A percentile compares a stretch with the other conserved stretches of the same genome.
These are phyloP conservation scores for Illadopsis cleaveri DNA, from an alignment of 2,113 vertebrate genomes.

Conservation along the genomic window DNA sequence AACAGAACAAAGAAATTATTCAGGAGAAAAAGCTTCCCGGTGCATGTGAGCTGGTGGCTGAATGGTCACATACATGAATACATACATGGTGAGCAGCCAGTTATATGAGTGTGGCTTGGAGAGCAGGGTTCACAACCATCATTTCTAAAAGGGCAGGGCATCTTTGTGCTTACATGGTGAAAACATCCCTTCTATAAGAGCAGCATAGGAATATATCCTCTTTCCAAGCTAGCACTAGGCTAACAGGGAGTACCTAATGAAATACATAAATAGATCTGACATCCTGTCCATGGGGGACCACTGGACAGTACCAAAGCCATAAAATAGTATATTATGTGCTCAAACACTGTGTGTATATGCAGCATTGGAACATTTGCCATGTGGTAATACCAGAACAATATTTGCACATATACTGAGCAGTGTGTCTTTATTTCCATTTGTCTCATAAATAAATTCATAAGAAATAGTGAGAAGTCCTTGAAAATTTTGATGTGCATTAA, in stretches of 20 bases:
- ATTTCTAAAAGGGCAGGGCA: neutral
- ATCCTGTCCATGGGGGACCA: neutral
- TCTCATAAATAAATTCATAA: neutral
- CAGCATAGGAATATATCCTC: neutral
- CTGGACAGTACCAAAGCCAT: conserved; percentile 16
- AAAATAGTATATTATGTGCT: neutral
- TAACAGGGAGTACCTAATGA: conserved; percentile 55
- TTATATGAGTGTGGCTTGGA: neutral
- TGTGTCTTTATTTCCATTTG: neutral
- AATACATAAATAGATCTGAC: conserved; percentile 59
- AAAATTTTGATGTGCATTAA: neutral
- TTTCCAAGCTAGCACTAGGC: neutral
- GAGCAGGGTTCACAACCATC: neutral
- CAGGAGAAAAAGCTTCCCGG: neutral
- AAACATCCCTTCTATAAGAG: neutral
- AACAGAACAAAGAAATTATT: conserved; percentile 45
- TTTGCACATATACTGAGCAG: neutral
- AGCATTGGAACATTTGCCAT: neutral
- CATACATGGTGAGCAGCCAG: neutral
- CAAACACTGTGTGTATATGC: neutral
- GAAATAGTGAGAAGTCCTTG: neutral
- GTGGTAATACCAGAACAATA: neutral
- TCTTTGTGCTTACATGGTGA: neutral
- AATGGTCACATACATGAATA: neutral
- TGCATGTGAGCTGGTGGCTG: neutral